Evolutionary conservation across 2,888 invertebrate genomes (phyloP).

Genomic region (Rugalucina vietnamica): DNA sequence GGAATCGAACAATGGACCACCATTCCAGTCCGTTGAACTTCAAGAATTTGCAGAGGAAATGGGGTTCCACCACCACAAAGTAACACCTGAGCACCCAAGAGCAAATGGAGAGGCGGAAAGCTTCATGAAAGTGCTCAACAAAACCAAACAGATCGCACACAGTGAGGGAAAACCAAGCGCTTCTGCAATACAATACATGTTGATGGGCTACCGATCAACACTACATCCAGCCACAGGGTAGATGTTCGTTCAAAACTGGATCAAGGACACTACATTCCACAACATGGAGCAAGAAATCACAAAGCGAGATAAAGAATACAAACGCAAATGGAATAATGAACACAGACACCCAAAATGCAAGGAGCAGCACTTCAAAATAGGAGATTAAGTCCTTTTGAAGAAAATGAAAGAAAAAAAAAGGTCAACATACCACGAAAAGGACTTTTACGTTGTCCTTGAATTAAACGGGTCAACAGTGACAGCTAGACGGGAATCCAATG

Average conservation of each 20-base stretch:
- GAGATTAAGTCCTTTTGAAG: slow-evolving; percentile 26
- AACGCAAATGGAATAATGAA: slow-evolving; percentile 19
- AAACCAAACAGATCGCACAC: no score
- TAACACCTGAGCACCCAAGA: no score
- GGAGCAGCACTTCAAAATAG: slow-evolving; percentile 1
- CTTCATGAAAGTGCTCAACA: no score
- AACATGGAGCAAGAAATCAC: slow-evolving; percentile 13
- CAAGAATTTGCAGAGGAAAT: slow-evolving; percentile 19
- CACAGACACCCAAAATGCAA: slow-evolving; percentile 5
- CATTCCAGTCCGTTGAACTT: no score
- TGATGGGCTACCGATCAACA: slow-evolving; percentile 31
- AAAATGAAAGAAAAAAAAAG: slow-evolving; percentile 26
- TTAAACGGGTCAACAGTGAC: slow-evolving; percentile 36
- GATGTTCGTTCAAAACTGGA: slow-evolving; percentile 36
- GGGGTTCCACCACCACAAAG: no score
- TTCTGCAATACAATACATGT: background rate
- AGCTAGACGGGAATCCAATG: slow-evolving; percentile 22
- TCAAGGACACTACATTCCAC: background rate
- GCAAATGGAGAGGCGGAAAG: no score
- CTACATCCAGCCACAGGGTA: no score
- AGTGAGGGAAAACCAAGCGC: slow-evolving; percentile 13
- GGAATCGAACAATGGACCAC: background rate
- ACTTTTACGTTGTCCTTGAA: slow-evolving; percentile 16
- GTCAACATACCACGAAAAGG: slow-evolving; percentile 9
- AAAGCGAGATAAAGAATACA: slow-evolving; percentile 21